phyloP scores from a whole-genome alignment of 2,797 vertebrate genomes.

The Centropyge bicolor region DNA sequence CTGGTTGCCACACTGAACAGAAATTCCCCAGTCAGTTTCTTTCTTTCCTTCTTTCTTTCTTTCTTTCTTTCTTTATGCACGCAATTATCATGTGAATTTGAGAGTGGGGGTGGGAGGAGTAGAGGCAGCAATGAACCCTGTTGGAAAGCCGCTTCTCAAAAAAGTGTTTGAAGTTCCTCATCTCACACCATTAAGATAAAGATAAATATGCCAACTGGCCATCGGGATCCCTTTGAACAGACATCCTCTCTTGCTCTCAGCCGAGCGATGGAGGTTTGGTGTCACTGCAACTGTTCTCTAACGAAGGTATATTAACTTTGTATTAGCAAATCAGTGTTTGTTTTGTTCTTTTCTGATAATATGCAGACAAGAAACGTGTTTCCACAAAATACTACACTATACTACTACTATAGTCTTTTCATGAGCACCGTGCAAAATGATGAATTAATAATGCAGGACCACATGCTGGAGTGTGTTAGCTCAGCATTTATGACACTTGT shows the following conservation, averaged over 20 bases:
- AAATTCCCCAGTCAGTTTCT: neutral
- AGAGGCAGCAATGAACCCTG: conserved; percentile 12
- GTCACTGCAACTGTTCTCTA: neutral
- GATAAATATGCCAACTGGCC: conserved; percentile 15
- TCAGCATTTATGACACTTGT: conserved; percentile 4
- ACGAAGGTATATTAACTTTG: neutral
- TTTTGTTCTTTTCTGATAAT: neutral
- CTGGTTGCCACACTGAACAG: neutral
- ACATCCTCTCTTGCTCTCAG: neutral
- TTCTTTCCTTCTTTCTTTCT: neutral
- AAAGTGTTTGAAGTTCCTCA: conserved; percentile 36
- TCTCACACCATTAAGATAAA: conserved; percentile 26
- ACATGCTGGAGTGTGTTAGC: neutral
- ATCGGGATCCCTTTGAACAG: neutral
- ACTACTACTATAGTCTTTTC: neutral
- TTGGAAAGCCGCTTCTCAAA: conserved; percentile 43
- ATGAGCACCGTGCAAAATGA: neutral
- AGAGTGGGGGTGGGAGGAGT: neutral
- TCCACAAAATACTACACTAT: neutral
- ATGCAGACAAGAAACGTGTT: neutral
- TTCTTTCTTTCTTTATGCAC: conserved; percentile 50
- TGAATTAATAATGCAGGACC: neutral
- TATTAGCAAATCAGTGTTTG: neutral
- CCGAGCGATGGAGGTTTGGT: neutral
- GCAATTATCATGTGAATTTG: conserved; percentile 53